Evolutionary conservation across 2,797 vertebrate species (phyloP).

Genomic region (Eurystomus glaucurus): DNA sequence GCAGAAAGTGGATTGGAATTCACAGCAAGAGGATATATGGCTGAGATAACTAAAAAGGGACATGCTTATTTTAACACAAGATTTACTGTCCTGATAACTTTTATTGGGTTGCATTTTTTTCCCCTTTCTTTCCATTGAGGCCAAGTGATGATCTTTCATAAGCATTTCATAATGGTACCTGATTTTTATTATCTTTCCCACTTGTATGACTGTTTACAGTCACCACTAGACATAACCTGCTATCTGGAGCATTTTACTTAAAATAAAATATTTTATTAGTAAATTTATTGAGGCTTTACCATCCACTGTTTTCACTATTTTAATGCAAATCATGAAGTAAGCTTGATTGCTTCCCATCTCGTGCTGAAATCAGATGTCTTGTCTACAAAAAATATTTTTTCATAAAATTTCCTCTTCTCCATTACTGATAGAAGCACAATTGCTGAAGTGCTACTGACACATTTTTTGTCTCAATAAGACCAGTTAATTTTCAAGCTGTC

Average conservation of each 20-base stretch:
- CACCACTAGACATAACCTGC: neutral
- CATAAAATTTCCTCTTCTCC: neutral
- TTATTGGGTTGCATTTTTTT: rapidly evolving
- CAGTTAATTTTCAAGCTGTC: neutral
- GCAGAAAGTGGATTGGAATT: neutral
- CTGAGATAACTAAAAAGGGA: neutral
- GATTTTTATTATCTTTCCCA: neutral
- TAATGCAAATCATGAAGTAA: neutral
- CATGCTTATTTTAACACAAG: neutral
- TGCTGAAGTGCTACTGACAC: neutral
- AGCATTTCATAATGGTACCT: neutral
- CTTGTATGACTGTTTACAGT: neutral
- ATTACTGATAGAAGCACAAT: neutral
- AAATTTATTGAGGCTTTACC: neutral
- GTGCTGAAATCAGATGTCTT: neutral
- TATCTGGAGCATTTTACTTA: neutral
- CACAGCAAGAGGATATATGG: neutral
- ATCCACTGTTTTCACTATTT: neutral
- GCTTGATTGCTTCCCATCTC: neutral
- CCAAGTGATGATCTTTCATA: neutral
- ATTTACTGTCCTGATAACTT: neutral
- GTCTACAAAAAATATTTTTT: neutral
- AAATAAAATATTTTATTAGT: neutral
- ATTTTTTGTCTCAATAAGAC: neutral
- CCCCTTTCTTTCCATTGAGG: neutral